Evolutionary conservation across 2,888 invertebrate species (phyloP).

Genomic region (Dicycla oo): DNA sequence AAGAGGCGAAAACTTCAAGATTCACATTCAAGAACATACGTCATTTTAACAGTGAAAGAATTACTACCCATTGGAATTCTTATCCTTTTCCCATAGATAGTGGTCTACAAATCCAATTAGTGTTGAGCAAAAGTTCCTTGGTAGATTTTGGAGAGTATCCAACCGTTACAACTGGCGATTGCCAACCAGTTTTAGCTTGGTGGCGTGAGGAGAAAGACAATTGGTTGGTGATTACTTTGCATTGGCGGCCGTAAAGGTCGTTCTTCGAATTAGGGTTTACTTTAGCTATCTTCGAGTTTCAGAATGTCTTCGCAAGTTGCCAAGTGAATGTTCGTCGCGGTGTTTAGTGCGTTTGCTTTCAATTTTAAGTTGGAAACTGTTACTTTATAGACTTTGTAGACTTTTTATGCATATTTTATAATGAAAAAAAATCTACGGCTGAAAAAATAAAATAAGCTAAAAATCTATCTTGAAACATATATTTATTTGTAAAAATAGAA

Average conservation of each 20-base stretch:
- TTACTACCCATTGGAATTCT: constrained; percentile 25
- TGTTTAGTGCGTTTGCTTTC: not conserved
- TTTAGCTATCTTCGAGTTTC: constrained; percentile 17
- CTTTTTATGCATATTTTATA: too few species aligned
- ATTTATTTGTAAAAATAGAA: too few species aligned
- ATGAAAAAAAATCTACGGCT: too few species aligned
- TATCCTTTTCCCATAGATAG: constrained; percentile 68
- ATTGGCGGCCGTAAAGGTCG: constrained; percentile 47
- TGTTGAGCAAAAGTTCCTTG: constrained; percentile 79
- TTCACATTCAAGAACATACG: not conserved
- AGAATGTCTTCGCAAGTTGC: constrained; percentile 16
- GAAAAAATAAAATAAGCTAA: too few species aligned
- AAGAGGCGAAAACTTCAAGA: not conserved
- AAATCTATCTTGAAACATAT: too few species aligned
- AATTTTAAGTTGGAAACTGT: not conserved
- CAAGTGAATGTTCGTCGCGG: not conserved
- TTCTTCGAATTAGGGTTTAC: constrained; percentile 48
- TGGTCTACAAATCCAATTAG: constrained; percentile 86
- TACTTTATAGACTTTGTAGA: too few species aligned
- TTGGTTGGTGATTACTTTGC: constrained; percentile 72
- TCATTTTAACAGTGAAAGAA: not conserved
- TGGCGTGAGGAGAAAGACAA: constrained; percentile 75
- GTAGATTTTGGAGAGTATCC: constrained; percentile 84
- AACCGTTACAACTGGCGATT: constrained; percentile 82
- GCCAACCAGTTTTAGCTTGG: constrained; percentile 75